Conservation (phyloP, 2,797 vertebrate species). For the Enteromius treurensis region DNA sequence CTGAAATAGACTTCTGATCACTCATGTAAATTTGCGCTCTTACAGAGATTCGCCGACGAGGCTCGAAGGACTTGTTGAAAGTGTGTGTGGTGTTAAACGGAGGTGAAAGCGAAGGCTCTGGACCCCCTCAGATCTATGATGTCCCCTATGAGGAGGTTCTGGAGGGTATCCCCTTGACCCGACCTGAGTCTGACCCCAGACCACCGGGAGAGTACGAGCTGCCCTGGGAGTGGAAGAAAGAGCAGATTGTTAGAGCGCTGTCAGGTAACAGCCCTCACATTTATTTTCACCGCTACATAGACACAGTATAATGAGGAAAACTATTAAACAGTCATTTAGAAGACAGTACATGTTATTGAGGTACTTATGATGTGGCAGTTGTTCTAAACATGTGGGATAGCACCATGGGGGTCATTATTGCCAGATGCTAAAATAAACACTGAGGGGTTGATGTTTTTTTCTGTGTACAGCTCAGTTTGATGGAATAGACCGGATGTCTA, state of each 20-base stretch:
- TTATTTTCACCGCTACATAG: not conserved
- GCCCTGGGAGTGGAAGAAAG: constrained; percentile 98
- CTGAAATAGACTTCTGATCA: not conserved
- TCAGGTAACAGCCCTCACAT: constrained; percentile 79
- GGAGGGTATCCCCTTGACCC: constrained; percentile 80
- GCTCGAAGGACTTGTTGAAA: constrained; percentile 93
- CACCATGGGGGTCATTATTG: not conserved
- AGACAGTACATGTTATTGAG: not conserved
- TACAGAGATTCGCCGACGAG: constrained; percentile 88
- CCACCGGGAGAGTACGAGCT: constrained; percentile 90
- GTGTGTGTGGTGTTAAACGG: constrained; percentile 86
- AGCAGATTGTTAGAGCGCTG: constrained; percentile 90
- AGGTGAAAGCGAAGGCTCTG: constrained; percentile 71
- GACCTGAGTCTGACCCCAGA: constrained; percentile 86
- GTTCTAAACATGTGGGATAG: constrained; percentile 10
- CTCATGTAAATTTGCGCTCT: not conserved
- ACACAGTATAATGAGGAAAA: not conserved
- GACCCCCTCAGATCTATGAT: constrained; percentile 86
- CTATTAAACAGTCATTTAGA: not conserved
- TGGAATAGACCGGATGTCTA: constrained; percentile 78
- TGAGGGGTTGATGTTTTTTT: constrained; percentile 24
- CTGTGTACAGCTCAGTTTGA: constrained; percentile 88
- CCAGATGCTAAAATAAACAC: constrained; percentile 5
- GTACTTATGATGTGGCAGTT: not conserved
- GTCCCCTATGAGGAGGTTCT: constrained; percentile 86